Conservation (phyloP, 2,888 invertebrate species). For the Geophilus truncorum region DNA sequence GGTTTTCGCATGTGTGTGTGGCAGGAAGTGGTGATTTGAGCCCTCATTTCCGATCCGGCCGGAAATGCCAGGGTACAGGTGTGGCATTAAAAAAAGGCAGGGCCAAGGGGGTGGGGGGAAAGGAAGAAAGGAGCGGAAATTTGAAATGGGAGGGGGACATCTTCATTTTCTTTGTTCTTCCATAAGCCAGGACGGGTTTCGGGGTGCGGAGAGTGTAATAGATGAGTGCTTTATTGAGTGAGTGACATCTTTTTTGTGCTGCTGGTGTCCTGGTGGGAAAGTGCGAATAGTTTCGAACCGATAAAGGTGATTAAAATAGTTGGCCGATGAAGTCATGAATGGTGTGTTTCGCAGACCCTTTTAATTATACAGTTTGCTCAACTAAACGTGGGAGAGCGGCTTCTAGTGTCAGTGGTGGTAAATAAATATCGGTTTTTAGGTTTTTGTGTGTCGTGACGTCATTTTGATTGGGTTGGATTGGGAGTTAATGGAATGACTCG, state of each 20-base stretch:
- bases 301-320: background rate
- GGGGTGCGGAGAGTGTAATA: background rate
- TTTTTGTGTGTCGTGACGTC: too few species aligned
- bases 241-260: background rate
- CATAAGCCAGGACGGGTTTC: background rate
- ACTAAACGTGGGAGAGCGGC: too few species aligned
- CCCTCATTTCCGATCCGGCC: background rate
- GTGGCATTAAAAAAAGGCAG: background rate
- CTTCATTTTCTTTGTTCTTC: background rate
- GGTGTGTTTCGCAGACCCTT: background rate
- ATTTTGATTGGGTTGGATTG: too few species aligned
- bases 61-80: constrained; percentile 10
- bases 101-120: background rate
- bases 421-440: too few species aligned
- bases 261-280: background rate
- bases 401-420: too few species aligned
- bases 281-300: background rate
- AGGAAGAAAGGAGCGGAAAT: background rate
- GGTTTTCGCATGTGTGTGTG: background rate
- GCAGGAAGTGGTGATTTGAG: constrained; percentile 10
- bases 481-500: too few species aligned
- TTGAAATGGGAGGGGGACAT: background rate
- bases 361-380: too few species aligned
- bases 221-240: background rate
- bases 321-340: background rate